Evolutionary conservation across 2,888 invertebrate species (phyloP).

Genomic region (Synergus japonicus): DNA sequence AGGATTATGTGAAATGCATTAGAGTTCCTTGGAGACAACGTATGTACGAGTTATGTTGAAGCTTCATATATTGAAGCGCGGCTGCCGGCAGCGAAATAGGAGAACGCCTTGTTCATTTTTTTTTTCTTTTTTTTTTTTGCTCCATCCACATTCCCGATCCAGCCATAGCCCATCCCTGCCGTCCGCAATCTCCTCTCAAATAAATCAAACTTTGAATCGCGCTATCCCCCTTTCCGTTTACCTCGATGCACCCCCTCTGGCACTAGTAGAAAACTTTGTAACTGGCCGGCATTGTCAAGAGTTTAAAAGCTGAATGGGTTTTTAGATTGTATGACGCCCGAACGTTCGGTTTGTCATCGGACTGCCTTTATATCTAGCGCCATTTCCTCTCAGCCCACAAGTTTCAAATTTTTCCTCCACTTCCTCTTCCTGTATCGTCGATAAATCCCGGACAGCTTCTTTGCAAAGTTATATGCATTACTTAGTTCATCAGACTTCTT

Average conservation of each 20-base stretch:
- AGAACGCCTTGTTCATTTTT: conserved; percentile 53
- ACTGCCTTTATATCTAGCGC: conserved; percentile 45
- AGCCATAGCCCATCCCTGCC: conserved; percentile 60
- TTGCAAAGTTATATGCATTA: conserved; percentile 23
- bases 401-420: conserved; percentile 66
- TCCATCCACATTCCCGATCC: conserved; percentile 56
- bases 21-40: conserved; percentile 43
- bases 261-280: conserved; percentile 71
- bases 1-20: conserved; percentile 41
- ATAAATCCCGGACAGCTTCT: conserved; percentile 48
- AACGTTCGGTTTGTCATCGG: conserved; percentile 73
- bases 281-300: conserved; percentile 74
- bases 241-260: conserved; percentile 52
- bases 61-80: conserved; percentile 63
- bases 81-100: conserved; percentile 63
- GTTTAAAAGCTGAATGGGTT: conserved; percentile 77
- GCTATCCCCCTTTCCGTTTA: conserved; percentile 50
- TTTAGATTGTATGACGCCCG: conserved; percentile 73
- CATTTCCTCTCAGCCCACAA: conserved; percentile 54
- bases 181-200: conserved; percentile 75
- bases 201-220: conserved; percentile 77
- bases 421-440: conserved; percentile 48
- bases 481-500: neutral
- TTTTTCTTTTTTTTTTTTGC: conserved; percentile 49
- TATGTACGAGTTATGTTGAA: conserved; percentile 43